These are phyloP conservation scores for Pachycephus smyrnensis DNA, from an alignment of 2,888 invertebrate genomes.

Conservation along the genomic window DNA sequence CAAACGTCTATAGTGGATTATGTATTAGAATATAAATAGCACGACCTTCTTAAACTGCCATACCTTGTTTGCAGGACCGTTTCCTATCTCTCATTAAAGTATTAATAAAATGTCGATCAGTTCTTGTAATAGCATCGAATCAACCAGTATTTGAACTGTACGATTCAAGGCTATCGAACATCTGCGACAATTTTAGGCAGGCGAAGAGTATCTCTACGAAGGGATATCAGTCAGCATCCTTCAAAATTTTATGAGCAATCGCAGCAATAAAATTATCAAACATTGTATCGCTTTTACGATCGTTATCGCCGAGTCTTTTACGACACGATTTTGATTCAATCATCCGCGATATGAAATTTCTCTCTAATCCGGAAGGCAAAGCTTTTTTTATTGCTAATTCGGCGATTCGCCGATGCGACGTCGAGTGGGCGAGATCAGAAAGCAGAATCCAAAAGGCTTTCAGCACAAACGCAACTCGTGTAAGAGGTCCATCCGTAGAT, in stretches of 20 bases:
- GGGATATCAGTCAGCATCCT: neutral
- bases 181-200: neutral
- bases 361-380: neutral
- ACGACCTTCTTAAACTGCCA: no score
- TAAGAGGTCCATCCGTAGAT: neutral
- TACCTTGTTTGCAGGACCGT: neutral
- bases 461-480: neutral
- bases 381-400: neutral
- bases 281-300: neutral
- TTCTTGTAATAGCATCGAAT: neutral
- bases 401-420: neutral
- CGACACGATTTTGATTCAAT: neutral
- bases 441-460: neutral
- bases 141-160: neutral
- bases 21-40: neutral
- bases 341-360: neutral
- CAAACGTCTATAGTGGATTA: neutral
- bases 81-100: neutral
- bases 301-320: neutral
- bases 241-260: neutral
- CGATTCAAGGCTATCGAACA: neutral
- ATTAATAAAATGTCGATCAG: neutral
- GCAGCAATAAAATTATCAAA: neutral
- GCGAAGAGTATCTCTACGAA: neutral
- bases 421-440: neutral